Base-by-base conservation (phyloP, 1,140 invertebrate species). In the Drosophila sproati region DNA sequence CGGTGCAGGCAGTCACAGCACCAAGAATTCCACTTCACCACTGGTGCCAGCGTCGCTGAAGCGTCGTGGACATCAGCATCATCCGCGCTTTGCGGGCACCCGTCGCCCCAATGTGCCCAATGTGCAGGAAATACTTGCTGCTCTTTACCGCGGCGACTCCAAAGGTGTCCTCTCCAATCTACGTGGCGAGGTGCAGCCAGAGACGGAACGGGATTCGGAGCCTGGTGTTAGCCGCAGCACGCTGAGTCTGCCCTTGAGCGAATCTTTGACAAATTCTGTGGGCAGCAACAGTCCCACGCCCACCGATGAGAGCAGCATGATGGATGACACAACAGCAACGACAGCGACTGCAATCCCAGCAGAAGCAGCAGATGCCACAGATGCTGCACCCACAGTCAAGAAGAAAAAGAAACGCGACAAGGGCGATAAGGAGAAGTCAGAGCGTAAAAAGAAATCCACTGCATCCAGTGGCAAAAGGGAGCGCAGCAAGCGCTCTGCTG, bases 21-120 rank as follows among this genome's bases (percentile, higher is more conserved):
- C 92, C 92, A 93, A 91, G 92, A 93, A 93, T 94, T 68, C 71
- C 32, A 64, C 34, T 45, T 74, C 73, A 39, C 51, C 78, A 0
- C 28, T 90, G 5, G 76, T 85, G 4, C 85, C 85, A n/a, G 47
- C 78, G 55, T 93, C 94, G 92, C 93, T 94, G 62, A 95, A 94
- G 93, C 95, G 96, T 91, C 95, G 96, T 92, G 96, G 96, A 62
- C 96, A 96, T 91, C 96, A 96, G 93, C 96, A 96, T 93, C 96
- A 96, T 93, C 96, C 95, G 77, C 94, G 95, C 35, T 93, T 94
- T 72, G 77, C 93, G 50, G 93, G 94, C 55, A 92, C 79, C 57
- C 85, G 94, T 50, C 85, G 92, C 81, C 93, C 92, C n/a, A 88
- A 91, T 72, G 87, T 90, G 32, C 83, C 81, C 35, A 91, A 93